Evolutionary conservation across 1,140 invertebrate genomes (phyloP).

Genomic region (Drosophila insularis): DNA sequence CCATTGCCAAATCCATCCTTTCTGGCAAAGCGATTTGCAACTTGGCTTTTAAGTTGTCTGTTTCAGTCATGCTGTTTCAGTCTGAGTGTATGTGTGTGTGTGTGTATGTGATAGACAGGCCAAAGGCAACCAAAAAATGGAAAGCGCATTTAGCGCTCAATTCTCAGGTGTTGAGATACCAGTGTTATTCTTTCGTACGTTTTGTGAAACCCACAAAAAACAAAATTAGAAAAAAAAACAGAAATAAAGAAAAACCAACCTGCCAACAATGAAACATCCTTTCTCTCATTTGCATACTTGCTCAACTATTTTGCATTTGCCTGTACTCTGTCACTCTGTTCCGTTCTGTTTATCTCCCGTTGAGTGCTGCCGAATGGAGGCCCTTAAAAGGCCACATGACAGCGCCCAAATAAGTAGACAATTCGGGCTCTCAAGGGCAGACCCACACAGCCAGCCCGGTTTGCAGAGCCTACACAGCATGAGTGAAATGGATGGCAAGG

Average conservation of each 20-base stretch:
- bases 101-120: slow-evolving; percentile 54
- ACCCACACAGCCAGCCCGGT: neutral
- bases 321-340: neutral
- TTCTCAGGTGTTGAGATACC: slow-evolving; percentile 67
- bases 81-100: slow-evolving; percentile 7
- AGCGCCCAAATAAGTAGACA: slow-evolving; percentile 50
- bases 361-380: slow-evolving; percentile 47
- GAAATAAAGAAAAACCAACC: neutral
- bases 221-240: neutral
- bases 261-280: slow-evolving; percentile 21
- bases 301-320: slow-evolving; percentile 67
- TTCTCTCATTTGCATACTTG: slow-evolving; percentile 72
- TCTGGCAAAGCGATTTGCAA: slow-evolving; percentile 61
- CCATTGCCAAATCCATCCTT: slow-evolving; percentile 69
- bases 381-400: slow-evolving; percentile 37
- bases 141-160: slow-evolving; percentile 72
- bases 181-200: slow-evolving; percentile 51
- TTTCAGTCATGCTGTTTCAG: neutral
- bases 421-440: slow-evolving; percentile 46
- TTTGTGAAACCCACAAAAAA: slow-evolving; percentile 7
- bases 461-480: slow-evolving; percentile 15
- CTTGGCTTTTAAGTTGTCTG: slow-evolving; percentile 65
- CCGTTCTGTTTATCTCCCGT: slow-evolving; percentile 50
- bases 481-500: slow-evolving; percentile 33
- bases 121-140: slow-evolving; percentile 30